These are phyloP conservation scores for Enteromius unitaeniatus DNA, from an alignment of 2,797 vertebrate genomes.

Conservation along the genomic window DNA sequence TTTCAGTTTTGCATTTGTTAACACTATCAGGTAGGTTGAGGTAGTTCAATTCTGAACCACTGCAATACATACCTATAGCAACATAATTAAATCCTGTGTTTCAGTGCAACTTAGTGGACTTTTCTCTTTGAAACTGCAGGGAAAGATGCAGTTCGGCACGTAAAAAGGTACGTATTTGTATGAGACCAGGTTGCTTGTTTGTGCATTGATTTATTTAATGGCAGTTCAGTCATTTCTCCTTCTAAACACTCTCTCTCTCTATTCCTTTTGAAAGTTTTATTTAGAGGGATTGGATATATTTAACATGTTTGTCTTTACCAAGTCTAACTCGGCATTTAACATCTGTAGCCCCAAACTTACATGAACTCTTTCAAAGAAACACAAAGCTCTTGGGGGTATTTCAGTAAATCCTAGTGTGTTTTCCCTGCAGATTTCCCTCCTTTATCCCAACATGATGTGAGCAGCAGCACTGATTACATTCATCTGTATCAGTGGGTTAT, in stretches of 20 bases:
- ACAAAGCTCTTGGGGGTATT: not conserved
- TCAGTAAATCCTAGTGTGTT: slow-evolving; percentile 16
- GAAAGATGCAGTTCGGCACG: too few species aligned
- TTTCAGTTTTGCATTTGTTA: too few species aligned
- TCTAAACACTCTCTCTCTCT: not conserved
- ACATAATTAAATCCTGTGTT: too few species aligned
- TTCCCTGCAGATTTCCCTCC: not conserved
- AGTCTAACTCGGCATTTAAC: not conserved
- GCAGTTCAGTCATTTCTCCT: not conserved
- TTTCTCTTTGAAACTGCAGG: too few species aligned
- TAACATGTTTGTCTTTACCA: not conserved
- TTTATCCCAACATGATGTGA: not conserved
- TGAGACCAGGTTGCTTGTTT: too few species aligned
- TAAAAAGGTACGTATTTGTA: too few species aligned
- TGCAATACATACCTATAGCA: too few species aligned
- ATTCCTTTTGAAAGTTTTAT: not conserved
- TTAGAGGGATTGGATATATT: not conserved
- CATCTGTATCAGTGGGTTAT: slow-evolving; percentile 7
- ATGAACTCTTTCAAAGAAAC: slow-evolving; percentile 6
- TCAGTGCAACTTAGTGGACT: too few species aligned
- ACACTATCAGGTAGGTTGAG: too few species aligned
- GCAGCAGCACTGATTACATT: not conserved
- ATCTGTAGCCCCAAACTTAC: not conserved
- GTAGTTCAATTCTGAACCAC: too few species aligned
- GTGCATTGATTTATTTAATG: not conserved